phyloP scores from a whole-genome alignment of 2,888 invertebrate genomes.

The Phrixothrix hirtus region DNA sequence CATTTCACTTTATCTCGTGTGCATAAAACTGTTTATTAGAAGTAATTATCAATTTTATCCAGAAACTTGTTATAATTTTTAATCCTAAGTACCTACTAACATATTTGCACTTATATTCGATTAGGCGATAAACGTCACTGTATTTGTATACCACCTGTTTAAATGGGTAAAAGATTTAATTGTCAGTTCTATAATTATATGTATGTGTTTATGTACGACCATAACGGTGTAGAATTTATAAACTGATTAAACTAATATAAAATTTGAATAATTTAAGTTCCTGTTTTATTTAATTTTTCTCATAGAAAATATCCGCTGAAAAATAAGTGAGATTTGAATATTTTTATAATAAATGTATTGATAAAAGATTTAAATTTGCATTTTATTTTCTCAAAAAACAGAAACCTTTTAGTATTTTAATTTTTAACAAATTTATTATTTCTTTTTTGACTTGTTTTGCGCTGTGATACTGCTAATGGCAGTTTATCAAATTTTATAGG shows the following conservation, averaged over 20 bases:
- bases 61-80: not conserved
- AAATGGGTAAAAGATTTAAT: no score
- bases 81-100: not conserved
- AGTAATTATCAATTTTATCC: not conserved
- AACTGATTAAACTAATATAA: no score
- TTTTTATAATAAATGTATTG: no score
- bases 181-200: no score
- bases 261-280: not conserved
- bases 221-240: no score
- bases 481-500: not conserved
- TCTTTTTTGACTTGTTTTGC: not conserved
- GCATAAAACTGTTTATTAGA: not conserved
- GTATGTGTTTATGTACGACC: no score
- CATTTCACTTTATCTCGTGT: slow-evolving; percentile 28
- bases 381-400: not conserved
- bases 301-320: no score
- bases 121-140: no score
- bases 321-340: no score
- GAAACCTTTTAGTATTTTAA: not conserved
- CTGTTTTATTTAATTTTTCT: not conserved
- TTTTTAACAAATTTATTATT: not conserved
- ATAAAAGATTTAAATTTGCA: no score
- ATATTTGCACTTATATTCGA: no score
- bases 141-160: no score
- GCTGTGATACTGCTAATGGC: not conserved